Percentiles rank a stretch among this genome's conserved stretches.
Evolutionary conservation across 2,888 invertebrate species (phyloP).

Genomic region (Philaethria dido): DNA sequence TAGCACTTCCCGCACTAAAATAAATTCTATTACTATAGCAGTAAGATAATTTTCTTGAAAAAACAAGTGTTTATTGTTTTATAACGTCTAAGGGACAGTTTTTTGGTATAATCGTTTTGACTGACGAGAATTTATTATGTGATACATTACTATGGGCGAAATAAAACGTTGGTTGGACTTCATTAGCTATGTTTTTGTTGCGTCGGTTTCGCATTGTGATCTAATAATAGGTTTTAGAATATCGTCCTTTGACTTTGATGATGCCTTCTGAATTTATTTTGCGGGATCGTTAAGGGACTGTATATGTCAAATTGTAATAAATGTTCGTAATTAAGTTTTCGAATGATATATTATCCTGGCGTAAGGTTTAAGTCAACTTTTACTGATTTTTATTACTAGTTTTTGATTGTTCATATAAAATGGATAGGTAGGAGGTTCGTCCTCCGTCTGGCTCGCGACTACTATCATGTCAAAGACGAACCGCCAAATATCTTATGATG

Average conservation of each 20-base stretch:
- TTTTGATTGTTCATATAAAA: neutral
- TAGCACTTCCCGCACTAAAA: neutral
- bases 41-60: constrained; percentile 48
- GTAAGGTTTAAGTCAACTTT: neutral
- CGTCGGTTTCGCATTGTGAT: constrained; percentile 59
- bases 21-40: neutral
- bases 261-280: constrained; percentile 65
- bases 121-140: constrained; percentile 81
- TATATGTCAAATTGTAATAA: constrained; percentile 8
- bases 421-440: too few species aligned
- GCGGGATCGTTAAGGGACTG: constrained; percentile 32
- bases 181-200: constrained; percentile 74
- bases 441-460: too few species aligned
- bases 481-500: too few species aligned
- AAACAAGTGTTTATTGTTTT: constrained; percentile 46
- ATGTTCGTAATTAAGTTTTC: constrained; percentile 22
- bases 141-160: constrained; percentile 72
- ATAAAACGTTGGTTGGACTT: constrained; percentile 75
- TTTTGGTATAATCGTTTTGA: constrained; percentile 73
- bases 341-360: constrained; percentile 1
- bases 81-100: constrained; percentile 56
- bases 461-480: too few species aligned
- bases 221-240: constrained; percentile 61
- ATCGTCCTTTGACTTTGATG: constrained; percentile 59
- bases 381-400: neutral